Conservation (phyloP, 2,888 invertebrate species). For the Drosophila kuntzei region DNA sequence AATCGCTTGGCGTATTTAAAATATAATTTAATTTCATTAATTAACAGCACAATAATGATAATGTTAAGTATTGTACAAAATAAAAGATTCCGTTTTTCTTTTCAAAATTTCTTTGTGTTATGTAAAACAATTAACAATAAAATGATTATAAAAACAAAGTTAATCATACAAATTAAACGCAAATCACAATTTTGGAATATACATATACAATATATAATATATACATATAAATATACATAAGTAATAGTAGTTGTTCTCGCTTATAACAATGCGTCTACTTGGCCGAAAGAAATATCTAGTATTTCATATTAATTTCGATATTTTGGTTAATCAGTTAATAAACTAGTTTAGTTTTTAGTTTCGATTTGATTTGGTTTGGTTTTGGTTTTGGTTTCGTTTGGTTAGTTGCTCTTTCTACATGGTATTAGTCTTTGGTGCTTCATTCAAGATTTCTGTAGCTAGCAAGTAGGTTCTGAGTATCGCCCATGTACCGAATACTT, state of each 20-base stretch:
- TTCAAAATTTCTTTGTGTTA: constrained; percentile 21
- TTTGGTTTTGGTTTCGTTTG: constrained; percentile 44
- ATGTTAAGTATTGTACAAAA: constrained; percentile 36
- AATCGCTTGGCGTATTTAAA: constrained; percentile 46
- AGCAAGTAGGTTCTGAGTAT: constrained; percentile 85
- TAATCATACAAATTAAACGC: constrained; percentile 40
- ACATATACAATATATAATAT: constrained; percentile 51
- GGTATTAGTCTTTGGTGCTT: constrained; percentile 74
- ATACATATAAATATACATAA: constrained; percentile 30
- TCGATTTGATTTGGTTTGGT: constrained; percentile 40
- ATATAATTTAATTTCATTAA: constrained; percentile 37
- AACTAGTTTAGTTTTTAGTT: constrained; percentile 21
- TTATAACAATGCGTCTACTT: constrained; percentile 52
- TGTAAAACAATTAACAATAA: constrained; percentile 47
- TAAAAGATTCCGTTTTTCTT: constrained; percentile 30
- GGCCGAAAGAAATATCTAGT: constrained; percentile 41
- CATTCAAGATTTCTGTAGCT: constrained; percentile 86
- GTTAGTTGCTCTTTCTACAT: constrained; percentile 63
- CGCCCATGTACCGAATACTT: constrained; percentile 85
- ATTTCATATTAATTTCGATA: constrained; percentile 14
- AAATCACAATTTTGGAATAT: constrained; percentile 60
- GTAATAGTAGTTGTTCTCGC: constrained; percentile 32
- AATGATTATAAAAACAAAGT: constrained; percentile 32
- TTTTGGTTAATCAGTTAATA: constrained; percentile 29
- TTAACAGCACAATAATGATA: constrained; percentile 45